These are phyloP conservation scores for Podocnemis expansa DNA, from an alignment of 2,113 vertebrate genomes.

Conservation along the genomic window DNA sequence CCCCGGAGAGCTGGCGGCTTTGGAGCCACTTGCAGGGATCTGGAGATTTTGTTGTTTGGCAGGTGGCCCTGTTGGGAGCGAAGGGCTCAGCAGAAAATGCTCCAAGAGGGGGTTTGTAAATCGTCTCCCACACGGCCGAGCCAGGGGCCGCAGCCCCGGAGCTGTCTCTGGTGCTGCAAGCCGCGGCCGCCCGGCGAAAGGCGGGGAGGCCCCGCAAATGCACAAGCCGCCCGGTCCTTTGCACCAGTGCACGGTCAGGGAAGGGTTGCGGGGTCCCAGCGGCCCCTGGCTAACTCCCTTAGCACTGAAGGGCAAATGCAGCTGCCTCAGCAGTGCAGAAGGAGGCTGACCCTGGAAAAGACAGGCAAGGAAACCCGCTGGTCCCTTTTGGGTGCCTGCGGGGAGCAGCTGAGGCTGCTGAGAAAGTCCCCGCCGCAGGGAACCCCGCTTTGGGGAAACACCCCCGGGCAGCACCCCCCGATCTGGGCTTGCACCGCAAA, in stretches of 20 bases:
- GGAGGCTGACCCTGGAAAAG: not conserved
- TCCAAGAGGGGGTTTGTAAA: not conserved
- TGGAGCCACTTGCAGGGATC: constrained; percentile 48
- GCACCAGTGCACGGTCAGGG: not conserved
- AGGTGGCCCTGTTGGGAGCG: constrained; percentile 47
- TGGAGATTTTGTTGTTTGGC: constrained; percentile 55
- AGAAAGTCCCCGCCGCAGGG: not conserved
- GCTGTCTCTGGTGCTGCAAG: constrained; percentile 25
- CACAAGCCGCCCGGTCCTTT: too few relatives aligned
- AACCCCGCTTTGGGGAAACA: not conserved
- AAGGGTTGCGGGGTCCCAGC: not conserved
- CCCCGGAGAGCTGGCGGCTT: constrained; percentile 35
- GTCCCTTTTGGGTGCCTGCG: not conserved
- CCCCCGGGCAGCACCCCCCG: not conserved
- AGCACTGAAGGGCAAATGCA: too few relatives aligned
- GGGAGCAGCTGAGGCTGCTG: not conserved
- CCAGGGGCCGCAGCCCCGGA: too few relatives aligned
- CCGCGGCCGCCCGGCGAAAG: too few relatives aligned
- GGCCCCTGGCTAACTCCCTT: not conserved
- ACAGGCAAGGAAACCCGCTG: not conserved
- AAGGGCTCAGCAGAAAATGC: constrained; percentile 29
- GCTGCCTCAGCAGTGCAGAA: accelerated
- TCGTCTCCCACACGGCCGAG: not conserved
- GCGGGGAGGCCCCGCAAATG: too few relatives aligned
- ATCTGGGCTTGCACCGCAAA: not conserved